These are phyloP conservation scores for Drosophila affinis DNA, from an alignment of 2,888 invertebrate genomes.

Conservation along the genomic window DNA sequence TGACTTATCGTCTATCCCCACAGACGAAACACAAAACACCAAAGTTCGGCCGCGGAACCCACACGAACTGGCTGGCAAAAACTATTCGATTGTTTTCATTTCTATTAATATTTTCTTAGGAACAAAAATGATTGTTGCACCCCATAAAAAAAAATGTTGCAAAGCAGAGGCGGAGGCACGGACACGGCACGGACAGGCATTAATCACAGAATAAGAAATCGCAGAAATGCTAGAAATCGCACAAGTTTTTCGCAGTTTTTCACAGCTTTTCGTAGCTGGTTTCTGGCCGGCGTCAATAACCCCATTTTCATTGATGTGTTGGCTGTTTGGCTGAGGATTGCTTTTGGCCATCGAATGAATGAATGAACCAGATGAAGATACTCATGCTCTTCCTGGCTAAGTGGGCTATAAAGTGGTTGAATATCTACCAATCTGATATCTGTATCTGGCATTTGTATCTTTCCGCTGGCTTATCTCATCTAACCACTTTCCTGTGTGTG, in stretches of 20 bases:
- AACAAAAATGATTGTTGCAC: constrained; percentile 69
- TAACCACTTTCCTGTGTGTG: constrained; percentile 49
- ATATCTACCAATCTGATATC: constrained; percentile 19
- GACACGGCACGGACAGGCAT: constrained; percentile 74
- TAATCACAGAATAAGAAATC: constrained; percentile 56
- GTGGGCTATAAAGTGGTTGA: constrained; percentile 45
- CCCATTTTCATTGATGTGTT: constrained; percentile 56
- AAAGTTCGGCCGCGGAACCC: constrained; percentile 26
- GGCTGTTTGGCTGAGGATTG: constrained; percentile 50
- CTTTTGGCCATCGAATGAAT: constrained; percentile 38
- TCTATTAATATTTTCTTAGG: constrained; percentile 76
- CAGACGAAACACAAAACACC: too few species aligned
- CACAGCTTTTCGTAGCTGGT: constrained; percentile 5
- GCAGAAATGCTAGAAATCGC: constrained; percentile 44
- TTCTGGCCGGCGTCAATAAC: constrained; percentile 73
- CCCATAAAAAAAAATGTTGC: constrained; percentile 62
- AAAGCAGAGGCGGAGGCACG: constrained; percentile 23
- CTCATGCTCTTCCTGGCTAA: constrained; percentile 24
- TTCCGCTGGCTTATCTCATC: constrained; percentile 54
- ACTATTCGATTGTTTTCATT: constrained; percentile 64
- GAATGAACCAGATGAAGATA: constrained; percentile 34
- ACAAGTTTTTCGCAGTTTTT: constrained; percentile 49
- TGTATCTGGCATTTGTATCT: constrained; percentile 32
- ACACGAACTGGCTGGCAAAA: constrained; percentile 52
- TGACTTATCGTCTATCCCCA: constrained; percentile 48